Conservation (phyloP, 2,888 invertebrate genomes). For the Anorthoa munda region DNA sequence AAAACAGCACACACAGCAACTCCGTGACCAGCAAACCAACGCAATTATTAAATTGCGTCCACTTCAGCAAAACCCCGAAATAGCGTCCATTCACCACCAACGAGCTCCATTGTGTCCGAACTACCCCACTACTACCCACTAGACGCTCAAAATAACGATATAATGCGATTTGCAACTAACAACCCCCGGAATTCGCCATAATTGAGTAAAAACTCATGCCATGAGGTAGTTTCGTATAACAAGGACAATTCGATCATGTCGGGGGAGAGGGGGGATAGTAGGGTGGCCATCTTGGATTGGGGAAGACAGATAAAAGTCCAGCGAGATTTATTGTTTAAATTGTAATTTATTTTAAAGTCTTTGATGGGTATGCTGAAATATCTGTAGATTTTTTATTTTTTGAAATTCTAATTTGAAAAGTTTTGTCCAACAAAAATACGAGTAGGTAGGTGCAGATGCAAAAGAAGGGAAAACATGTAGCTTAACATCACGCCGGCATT, state of each 20-base stretch:
- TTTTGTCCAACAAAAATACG: background rate
- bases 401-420: background rate
- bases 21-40: conserved; percentile 19
- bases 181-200: conserved; percentile 57
- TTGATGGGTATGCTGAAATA: background rate
- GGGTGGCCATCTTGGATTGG: conserved; percentile 50
- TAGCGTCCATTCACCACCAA: conserved; percentile 17
- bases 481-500: too few relatives aligned
- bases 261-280: conserved; percentile 13
- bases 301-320: conserved; percentile 33
- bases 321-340: conserved; percentile 32
- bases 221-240: conserved; percentile 58
- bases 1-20: conserved; percentile 3
- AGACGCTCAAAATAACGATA: conserved; percentile 51
- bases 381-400: background rate
- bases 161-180: conserved; percentile 65
- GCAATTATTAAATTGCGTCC: conserved; percentile 34
- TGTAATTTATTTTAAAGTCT: conserved; percentile 22
- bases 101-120: conserved; percentile 57
- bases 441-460: too few relatives aligned
- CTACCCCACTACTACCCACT: conserved; percentile 36
- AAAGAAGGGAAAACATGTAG: too few relatives aligned
- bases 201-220: conserved; percentile 67
- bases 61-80: conserved; percentile 52
- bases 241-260: conserved; percentile 59